These are phyloP conservation scores for Pyrocephalus nanus DNA, from an alignment of 2,797 vertebrate species.

Conservation along the genomic window DNA sequence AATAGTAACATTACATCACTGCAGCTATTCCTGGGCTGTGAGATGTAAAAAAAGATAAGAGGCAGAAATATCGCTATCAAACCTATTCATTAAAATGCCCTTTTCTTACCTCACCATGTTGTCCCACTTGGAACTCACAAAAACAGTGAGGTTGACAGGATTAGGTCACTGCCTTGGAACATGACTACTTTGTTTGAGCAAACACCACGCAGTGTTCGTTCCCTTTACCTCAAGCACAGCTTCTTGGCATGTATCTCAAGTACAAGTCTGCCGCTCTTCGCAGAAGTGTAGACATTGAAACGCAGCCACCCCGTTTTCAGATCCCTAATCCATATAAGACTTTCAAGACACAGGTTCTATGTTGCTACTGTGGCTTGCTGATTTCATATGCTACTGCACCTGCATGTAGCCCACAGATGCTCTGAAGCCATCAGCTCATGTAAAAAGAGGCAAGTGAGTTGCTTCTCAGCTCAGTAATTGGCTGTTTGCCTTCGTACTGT, in stretches of 20 bases:
- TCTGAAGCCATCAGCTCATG: neutral
- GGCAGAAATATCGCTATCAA: constrained; percentile 35
- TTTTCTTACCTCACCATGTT: neutral
- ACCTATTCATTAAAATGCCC: neutral
- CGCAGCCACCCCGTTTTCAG: neutral
- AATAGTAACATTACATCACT: constrained; percentile 46
- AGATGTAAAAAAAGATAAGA: neutral
- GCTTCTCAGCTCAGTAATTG: neutral
- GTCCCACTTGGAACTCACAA: constrained; percentile 1
- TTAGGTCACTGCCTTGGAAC: constrained; percentile 3
- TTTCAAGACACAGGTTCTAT: neutral
- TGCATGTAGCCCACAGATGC: neutral
- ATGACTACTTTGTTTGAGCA: neutral
- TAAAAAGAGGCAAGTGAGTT: neutral
- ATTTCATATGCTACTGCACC: neutral
- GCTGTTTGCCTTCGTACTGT: neutral
- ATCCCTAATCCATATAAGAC: neutral
- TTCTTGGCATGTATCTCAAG: neutral
- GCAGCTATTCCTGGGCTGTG: constrained; percentile 35
- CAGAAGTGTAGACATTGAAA: neutral
- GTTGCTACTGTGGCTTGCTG: neutral
- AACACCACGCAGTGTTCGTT: neutral
- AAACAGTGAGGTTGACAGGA: constrained; percentile 10
- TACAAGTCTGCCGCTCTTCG: neutral
- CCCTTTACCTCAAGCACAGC: neutral